Evolutionary conservation across 30 jellyfish, hydroid and myxozoan genomes (phyloP).

Genomic region (Cassiopea xamachana): DNA sequence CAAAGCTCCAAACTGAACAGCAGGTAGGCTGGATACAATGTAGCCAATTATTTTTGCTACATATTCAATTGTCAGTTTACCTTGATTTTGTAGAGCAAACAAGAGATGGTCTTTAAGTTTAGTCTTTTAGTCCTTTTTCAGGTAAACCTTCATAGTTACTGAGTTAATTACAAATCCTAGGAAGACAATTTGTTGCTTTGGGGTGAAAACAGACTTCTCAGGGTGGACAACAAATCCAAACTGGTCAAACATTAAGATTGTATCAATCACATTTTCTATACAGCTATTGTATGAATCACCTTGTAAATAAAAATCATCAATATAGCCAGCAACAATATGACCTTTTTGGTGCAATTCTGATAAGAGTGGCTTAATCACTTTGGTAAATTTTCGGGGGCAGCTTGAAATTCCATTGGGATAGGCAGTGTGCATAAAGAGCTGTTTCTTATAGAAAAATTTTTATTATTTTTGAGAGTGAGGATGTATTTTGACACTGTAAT

Average conservation of each 20-base stretch:
- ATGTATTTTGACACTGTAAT: slow-evolving; percentile 30
- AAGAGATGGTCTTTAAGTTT: background rate
- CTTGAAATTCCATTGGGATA: slow-evolving; percentile 17
- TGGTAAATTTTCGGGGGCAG: slow-evolving; percentile 51
- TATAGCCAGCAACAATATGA: slow-evolving; percentile 25
- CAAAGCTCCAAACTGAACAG: slow-evolving; percentile 38
- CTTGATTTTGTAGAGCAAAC: background rate
- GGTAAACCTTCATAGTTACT: slow-evolving; percentile 35
- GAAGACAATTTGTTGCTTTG: slow-evolving; percentile 20
- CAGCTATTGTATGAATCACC: slow-evolving; percentile 39
- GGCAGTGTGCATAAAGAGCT: background rate
- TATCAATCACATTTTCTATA: slow-evolving; percentile 1
- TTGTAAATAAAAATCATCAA: slow-evolving; percentile 29
- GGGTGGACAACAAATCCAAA: slow-evolving; percentile 64
- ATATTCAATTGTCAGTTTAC: slow-evolving; percentile 14
- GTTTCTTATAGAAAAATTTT: background rate
- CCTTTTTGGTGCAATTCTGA: background rate
- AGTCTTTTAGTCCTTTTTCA: background rate
- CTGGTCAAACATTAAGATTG: slow-evolving; percentile 20
- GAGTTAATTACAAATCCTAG: slow-evolving; percentile 55
- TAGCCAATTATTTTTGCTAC: slow-evolving; percentile 48
- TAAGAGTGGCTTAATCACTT: slow-evolving; percentile 28
- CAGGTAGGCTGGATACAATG: slow-evolving; percentile 67
- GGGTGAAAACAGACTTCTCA: slow-evolving; percentile 45
- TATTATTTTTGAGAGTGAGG: background rate